Evolutionary conservation across 2,888 invertebrate genomes (phyloP), one percentile per base, ranked within the genome.

Genomic region (Hartigia nigra): DNA sequence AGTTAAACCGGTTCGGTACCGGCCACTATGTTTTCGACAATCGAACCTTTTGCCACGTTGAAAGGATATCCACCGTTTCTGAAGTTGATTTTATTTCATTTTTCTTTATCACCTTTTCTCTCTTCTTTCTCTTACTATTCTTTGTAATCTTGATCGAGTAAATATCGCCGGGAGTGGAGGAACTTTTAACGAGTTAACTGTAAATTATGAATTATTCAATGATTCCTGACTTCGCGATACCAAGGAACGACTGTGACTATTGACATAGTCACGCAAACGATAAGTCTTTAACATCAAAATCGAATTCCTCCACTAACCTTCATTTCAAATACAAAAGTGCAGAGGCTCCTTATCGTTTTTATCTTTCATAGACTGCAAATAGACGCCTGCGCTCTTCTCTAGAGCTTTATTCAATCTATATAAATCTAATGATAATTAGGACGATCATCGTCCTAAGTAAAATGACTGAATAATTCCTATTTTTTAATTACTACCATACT

Each of bases 131-230:
- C 23, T 4, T 55, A 14, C 12, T 12, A 5, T 39, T 39, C 14
- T 39, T 39, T 14, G 23, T 5, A 39, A 23, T 23, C 39, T 39
- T 14, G 5, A 23, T 39, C 14, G 31, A 70, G 14, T 70, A 31
- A 31, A 31, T 31, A 14, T 1, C 4, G 70, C 4, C 12, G 9
- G 31, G 31, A 31, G 31, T 12, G 32, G 12, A 70, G 70, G 12
- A 70, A 32, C 70, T 70, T 36, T 36, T 74, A 74, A 74, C 74
- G 74, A 74, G 23, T 74, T 74, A 74, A n/a, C 36, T 34, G 74
- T 74, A 74, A 74, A 74, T 74, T 14, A 74, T 74, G 74, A 74
- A 74, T 74, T 74, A 74, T 74, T 74, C 74, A 74, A 35, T 12
- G 12, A 74, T 36, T 36, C 36, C 23, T n/a, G 36, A 1, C 12